These are phyloP conservation scores for Vireo griseus DNA, from an alignment of 2,797 vertebrate species.

Conservation along the genomic window DNA sequence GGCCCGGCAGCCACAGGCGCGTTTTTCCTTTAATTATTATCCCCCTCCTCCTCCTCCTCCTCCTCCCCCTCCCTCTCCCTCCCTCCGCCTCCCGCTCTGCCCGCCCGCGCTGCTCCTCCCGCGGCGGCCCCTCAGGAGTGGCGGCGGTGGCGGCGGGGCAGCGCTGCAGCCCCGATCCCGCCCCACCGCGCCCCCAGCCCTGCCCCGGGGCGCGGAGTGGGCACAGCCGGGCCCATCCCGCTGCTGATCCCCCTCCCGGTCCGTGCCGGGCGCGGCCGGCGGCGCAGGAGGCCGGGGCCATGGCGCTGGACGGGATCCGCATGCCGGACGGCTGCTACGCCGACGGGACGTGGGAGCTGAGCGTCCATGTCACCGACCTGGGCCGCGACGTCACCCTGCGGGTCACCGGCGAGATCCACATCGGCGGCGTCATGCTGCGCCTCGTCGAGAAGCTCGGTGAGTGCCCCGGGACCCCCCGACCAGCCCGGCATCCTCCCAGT, in stretches of 20 bases:
- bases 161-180: neutral
- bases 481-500: neutral
- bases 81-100: neutral
- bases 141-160: neutral
- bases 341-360: constrained; percentile 97
- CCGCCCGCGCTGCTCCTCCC: neutral
- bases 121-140: constrained; percentile 15
- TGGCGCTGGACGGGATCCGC: constrained; percentile 98
- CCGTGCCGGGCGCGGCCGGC: neutral
- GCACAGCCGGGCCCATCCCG: neutral
- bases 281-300: constrained; percentile 61
- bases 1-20: constrained; percentile 1
- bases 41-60: neutral
- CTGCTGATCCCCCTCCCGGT: neutral
- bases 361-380: constrained; percentile 95
- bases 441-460: constrained; percentile 97
- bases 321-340: constrained; percentile 99
- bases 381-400: constrained; percentile 92
- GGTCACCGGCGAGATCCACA: constrained; percentile 97
- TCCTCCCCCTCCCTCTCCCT: neutral
- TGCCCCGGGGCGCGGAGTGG: neutral
- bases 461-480: neutral
- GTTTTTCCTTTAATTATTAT: constrained; percentile 49
- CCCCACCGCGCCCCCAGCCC: neutral
- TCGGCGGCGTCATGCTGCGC: constrained; percentile 98